Base-by-base conservation (phyloP, 1,140 invertebrate genomes). In the Drosophila sturtevanti region DNA sequence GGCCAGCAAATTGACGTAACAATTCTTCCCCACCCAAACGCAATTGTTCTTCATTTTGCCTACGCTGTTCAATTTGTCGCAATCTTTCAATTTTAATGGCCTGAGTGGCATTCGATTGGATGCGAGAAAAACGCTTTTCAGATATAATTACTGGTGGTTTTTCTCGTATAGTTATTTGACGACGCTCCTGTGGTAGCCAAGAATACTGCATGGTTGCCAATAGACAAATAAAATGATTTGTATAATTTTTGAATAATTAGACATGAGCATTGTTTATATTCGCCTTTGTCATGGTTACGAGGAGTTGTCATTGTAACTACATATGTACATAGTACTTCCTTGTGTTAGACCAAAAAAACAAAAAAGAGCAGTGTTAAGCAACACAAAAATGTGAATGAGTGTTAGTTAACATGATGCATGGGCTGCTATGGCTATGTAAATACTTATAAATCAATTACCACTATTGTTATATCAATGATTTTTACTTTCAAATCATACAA, bases 81-180 rank as follows among this genome's bases (percentile, higher is more conserved):
- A 61, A 37, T 16, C 67, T 67, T 67, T 89, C 66, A 41, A 77
- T 54, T 18, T 68, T 61, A n/a, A 52, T 37, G 4, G 62, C 41
- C 34, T 84, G 69, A 2, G 14, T 56, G n/a, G 84, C 79, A 62
- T 89, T 70, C 0, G 66, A 41, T 7, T 63, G 52, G 11, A 87
- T 72, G 4, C 84, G 72, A 5, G 31, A 69, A 27, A 64, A 89
- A 6, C 84, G 55, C 4, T 70, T 68, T 7, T 11, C 55, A 5
- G 84, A 87, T 37, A 87, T 82, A 14, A 87, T 73, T 55, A 87
- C 21, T 0, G 79, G 72, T 3, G 84, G 84, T 16, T 79, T 79
- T 22, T 82, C 67, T 1, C 84, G 64, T 14, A 66, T 48, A 22
- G 55, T 58, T 11, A 81, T n/a, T 34, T 87, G 54, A 0, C 84